Conservation (phyloP, 2,113 vertebrate genomes). For the Sander vitreus region DNA sequence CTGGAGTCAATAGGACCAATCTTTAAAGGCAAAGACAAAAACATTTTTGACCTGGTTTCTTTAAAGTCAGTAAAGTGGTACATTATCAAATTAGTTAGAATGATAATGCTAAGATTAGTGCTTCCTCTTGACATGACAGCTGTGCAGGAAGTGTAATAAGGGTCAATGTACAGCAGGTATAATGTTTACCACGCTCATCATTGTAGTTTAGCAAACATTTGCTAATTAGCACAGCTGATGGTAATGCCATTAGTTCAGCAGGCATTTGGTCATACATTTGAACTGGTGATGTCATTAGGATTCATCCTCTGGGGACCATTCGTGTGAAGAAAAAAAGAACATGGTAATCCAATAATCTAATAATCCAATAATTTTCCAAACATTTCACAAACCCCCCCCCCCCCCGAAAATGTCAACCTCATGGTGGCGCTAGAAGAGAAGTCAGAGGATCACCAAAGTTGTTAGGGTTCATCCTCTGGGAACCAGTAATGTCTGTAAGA, state of each 20-base stretch:
- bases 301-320: not conserved
- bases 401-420: too few relatives aligned
- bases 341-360: too few relatives aligned
- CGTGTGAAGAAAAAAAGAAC: too few relatives aligned
- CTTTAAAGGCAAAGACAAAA: constrained; percentile 20
- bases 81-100: not conserved
- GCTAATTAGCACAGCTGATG: too few relatives aligned
- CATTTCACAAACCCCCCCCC: too few relatives aligned
- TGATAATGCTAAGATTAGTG: not conserved
- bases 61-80: not conserved
- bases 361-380: too few relatives aligned
- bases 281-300: not conserved
- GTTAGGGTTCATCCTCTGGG: too few relatives aligned
- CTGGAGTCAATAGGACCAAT: constrained; percentile 17
- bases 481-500: too few relatives aligned
- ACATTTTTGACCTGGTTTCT: constrained; percentile 11
- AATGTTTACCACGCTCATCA: not conserved
- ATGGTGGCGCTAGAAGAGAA: too few relatives aligned
- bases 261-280: not conserved
- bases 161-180: not conserved
- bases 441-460: too few relatives aligned
- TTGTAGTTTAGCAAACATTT: too few relatives aligned
- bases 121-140: not conserved
- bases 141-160: not conserved
- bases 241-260: not conserved